Conservation (phyloP, 2,113 vertebrate genomes). For the Chionodraco myersi region DNA sequence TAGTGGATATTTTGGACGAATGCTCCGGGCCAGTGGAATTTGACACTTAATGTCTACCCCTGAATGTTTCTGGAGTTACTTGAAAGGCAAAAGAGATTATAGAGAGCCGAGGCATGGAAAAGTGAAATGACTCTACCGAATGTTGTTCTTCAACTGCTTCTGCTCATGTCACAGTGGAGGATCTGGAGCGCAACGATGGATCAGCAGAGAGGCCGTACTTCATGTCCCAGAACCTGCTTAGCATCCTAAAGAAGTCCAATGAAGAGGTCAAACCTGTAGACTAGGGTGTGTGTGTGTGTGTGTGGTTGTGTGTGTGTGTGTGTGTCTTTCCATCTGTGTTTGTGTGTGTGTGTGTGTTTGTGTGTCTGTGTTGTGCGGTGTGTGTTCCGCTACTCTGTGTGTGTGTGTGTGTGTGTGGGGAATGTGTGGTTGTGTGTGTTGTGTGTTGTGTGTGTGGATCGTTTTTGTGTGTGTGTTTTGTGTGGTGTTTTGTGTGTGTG, state of each 20-base stretch:
- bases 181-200: conserved; percentile 93
- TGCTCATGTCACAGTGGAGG: conserved; percentile 89
- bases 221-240: conserved; percentile 89
- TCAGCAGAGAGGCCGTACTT: conserved; percentile 90
- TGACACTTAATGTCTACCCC: no score
- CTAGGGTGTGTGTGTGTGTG: conserved; percentile 31
- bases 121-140: neutral
- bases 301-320: conserved; percentile 20
- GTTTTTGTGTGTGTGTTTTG: conserved; percentile 10
- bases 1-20: no score
- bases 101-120: neutral
- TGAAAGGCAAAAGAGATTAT: neutral
- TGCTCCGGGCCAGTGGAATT: no score
- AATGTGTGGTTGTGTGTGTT: conserved; percentile 1
- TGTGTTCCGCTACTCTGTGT: no score
- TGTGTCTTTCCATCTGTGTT: no score
- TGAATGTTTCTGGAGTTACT: neutral
- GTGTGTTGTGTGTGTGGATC: conserved; percentile 15
- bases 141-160: conserved; percentile 39
- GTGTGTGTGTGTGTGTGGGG: conserved; percentile 8
- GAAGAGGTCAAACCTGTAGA: conserved; percentile 56
- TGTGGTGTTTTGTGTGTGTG: neutral
- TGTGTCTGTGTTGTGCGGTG: conserved; percentile 11
- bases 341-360: conserved; percentile 10
- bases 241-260: conserved; percentile 89